Percentiles rank a stretch among this genome's conserved stretches.
Conservation (phyloP, 2,888 invertebrate genomes). For the Ectemnius cavifrons region DNA sequence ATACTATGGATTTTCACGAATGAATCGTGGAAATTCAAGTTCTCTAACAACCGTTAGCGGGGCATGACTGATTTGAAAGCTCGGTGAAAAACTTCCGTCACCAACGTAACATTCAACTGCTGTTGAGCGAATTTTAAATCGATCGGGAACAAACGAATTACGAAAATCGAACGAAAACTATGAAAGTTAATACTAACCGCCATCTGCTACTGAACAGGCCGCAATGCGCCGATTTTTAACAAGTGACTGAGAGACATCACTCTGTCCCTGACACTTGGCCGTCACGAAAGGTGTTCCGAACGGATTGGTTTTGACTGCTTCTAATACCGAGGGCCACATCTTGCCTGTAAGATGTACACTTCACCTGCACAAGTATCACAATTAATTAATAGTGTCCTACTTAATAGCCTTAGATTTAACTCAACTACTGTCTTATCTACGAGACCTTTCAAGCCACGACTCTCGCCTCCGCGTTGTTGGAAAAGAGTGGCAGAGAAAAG, state of each 20-base stretch:
- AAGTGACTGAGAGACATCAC: slow-evolving; percentile 64
- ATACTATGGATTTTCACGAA: slow-evolving; percentile 3
- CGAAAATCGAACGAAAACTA: too few species aligned
- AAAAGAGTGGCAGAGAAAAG: slow-evolving; percentile 66
- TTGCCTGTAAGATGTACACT: slow-evolving; percentile 51
- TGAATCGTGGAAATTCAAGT: neutral
- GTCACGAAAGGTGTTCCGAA: slow-evolving; percentile 75
- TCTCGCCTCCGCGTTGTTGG: slow-evolving; percentile 63
- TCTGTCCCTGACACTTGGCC: slow-evolving; percentile 75
- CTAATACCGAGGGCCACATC: slow-evolving; percentile 78
- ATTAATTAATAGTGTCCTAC: slow-evolving; percentile 21
- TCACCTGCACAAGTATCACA: slow-evolving; percentile 49
- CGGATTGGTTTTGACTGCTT: slow-evolving; percentile 77
- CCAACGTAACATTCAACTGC: too few species aligned
- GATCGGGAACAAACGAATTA: too few species aligned
- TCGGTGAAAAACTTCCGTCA: too few species aligned
- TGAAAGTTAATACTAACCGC: slow-evolving; percentile 67
- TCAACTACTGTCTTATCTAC: slow-evolving; percentile 23
- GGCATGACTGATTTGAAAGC: too few species aligned
- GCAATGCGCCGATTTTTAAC: slow-evolving; percentile 76
- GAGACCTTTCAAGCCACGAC: slow-evolving; percentile 53
- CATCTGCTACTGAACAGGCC: slow-evolving; percentile 73
- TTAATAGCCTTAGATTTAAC: slow-evolving; percentile 29
- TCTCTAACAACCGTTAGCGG: neutral
- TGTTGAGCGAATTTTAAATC: too few species aligned